These are phyloP conservation scores for Sus scrofa DNA, from an alignment of 2,113 vertebrate species.

Conservation along the genomic window T2T-Sscrofa CM000818.6:121737001-121737500, in stretches of 20 bases:
- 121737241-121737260: not conserved
- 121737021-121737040: not conserved
- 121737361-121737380: not conserved
- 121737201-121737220: not conserved
- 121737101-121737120: not conserved
- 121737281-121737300: not conserved
- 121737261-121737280: not conserved
- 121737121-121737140: not conserved
- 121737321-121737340: not conserved
- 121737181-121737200: not conserved
- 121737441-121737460: not conserved
- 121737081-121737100: accelerated
- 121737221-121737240: not conserved
- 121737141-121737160: not conserved
- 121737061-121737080: not conserved
- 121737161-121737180: not conserved
- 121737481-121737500: not conserved
- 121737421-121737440: not conserved
- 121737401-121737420: not conserved
- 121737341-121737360: not conserved
- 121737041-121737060: not conserved
- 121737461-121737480: not conserved
- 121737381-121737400: not conserved
- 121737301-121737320: not conserved
- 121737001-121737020: not conserved